Conservation (phyloP, 2,888 invertebrate species). For the Zaprionus bogoriensis region DNA sequence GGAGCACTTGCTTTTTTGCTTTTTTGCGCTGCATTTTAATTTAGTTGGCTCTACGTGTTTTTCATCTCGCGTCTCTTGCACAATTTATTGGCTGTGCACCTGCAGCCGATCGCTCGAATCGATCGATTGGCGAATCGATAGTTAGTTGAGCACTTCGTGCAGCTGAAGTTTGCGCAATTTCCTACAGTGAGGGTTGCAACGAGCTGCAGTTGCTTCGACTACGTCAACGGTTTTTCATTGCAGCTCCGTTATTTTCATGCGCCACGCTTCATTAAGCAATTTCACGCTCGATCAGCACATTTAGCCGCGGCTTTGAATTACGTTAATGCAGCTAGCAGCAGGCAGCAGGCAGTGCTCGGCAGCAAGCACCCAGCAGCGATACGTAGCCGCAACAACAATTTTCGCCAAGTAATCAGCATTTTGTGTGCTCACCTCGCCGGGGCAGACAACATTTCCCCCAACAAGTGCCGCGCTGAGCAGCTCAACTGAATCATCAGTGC, state of each 20-base stretch:
- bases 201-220: conserved; percentile 10
- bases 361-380: conserved; percentile 32
- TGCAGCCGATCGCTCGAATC: conserved; percentile 28
- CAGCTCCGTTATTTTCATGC: conserved; percentile 60
- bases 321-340: conserved; percentile 35
- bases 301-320: conserved; percentile 57
- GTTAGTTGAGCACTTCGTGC: conserved; percentile 39
- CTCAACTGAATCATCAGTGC: conserved; percentile 45
- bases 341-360: conserved; percentile 3
- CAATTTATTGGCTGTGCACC: conserved; percentile 58
- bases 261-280: conserved; percentile 69
- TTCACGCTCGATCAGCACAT: conserved; percentile 68
- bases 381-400: conserved; percentile 27
- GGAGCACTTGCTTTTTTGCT: conserved; percentile 13
- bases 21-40: not conserved
- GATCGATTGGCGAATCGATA: conserved; percentile 44
- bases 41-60: conserved; percentile 30
- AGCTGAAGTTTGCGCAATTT: conserved; percentile 41
- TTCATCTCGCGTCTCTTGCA: conserved; percentile 31
- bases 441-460: conserved; percentile 28
- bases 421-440: conserved; percentile 21
- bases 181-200: too few relatives aligned
- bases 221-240: conserved; percentile 40
- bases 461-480: conserved; percentile 39
- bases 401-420: conserved; percentile 53